Base-by-base conservation (phyloP, 1,140 invertebrate genomes). In the Portunus trituberculatus region DNA sequence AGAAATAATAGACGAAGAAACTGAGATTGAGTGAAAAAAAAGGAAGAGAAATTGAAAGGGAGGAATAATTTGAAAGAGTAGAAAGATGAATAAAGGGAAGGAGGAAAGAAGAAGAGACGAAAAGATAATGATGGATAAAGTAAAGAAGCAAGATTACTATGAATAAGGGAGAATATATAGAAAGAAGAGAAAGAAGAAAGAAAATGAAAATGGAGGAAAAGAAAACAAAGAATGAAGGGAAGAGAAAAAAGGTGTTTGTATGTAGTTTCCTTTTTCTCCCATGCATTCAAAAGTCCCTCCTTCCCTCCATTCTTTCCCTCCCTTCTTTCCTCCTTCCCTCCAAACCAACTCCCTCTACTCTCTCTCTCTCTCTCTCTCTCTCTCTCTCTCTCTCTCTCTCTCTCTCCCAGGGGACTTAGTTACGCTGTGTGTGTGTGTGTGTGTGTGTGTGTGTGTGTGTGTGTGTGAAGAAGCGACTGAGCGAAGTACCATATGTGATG, bases 371-470 rank as follows among this genome's bases (percentile, higher is more conserved):
- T 76, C 67, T 7, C 20, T 76, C 67, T 25, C 67, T 89, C 67
- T 32, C 67, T 67, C 29, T 25, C 31, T 39, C 29, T 46, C 25
- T 45, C n/a, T 28, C 29, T 45, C 29, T 48, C 20, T n/a, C n/a
- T 76, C 67, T 7, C 20, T 76, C 67, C 67, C 67, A 76, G 67
- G 67, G n/a, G 67, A 76, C 67, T 76, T 76, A 76, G 67, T 76
- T 76, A 45, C 32, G 28, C 20, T 90, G 88, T 90, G 88, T 90
- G 46, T 91, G 89, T 91, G 48, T 91, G 89, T 91, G 89, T 91
- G 46, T 91, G 89, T 91, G 89, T 91, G 48, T 91, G 89, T 91
- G 48, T 91, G 89, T 91, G 48, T 91, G 48, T 91, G 14, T 59
- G 48, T 91, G n/a, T 29, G 84, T 87, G 28, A 59, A 59, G 8